Evolutionary conservation across 2,888 invertebrate species (phyloP).

Genomic region (Mesochorus sp.): DNA sequence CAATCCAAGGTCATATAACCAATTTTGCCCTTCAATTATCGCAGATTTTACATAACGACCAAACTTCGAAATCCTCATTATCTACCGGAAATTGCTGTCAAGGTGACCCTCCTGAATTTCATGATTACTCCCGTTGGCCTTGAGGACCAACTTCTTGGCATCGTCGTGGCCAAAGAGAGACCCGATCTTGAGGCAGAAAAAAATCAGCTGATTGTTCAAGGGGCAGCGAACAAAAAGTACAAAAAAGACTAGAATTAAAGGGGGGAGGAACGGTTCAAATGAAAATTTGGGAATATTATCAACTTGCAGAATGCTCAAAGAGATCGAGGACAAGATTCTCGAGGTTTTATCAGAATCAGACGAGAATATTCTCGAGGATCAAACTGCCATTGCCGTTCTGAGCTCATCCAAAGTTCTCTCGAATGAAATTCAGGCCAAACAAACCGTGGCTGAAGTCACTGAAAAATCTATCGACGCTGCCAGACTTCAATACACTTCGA

Average conservation of each 20-base stretch:
- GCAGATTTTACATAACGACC: conserved; percentile 95
- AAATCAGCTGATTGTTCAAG: conserved; percentile 93
- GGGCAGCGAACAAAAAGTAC: conserved; percentile 90
- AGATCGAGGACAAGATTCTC: conserved; percentile 95
- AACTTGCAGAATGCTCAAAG: conserved; percentile 87
- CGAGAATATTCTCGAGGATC: conserved; percentile 94
- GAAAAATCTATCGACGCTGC: conserved; percentile 95
- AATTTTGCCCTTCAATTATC: conserved; percentile 51
- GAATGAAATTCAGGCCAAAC: conserved; percentile 96
- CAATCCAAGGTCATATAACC: no score
- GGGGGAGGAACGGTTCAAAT: not conserved
- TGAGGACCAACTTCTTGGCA: conserved; percentile 94
- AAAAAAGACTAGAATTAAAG: not conserved
- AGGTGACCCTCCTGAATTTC: conserved; percentile 96
- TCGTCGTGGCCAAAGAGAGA: conserved; percentile 95
- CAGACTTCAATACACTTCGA: conserved; percentile 92
- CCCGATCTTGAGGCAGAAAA: conserved; percentile 96
- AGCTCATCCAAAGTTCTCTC: conserved; percentile 95
- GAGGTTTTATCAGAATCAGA: conserved; percentile 89
- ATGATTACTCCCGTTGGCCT: conserved; percentile 95
- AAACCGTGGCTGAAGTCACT: conserved; percentile 93
- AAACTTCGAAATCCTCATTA: conserved; percentile 97
- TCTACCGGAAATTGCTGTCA: conserved; percentile 95
- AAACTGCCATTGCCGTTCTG: conserved; percentile 92
- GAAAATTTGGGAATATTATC: not conserved